Percentiles rank a stretch among this genome's conserved stretches.
phyloP scores from a whole-genome alignment of 2,113 vertebrate genomes.

The Rhabdomys dilectus region DNA sequence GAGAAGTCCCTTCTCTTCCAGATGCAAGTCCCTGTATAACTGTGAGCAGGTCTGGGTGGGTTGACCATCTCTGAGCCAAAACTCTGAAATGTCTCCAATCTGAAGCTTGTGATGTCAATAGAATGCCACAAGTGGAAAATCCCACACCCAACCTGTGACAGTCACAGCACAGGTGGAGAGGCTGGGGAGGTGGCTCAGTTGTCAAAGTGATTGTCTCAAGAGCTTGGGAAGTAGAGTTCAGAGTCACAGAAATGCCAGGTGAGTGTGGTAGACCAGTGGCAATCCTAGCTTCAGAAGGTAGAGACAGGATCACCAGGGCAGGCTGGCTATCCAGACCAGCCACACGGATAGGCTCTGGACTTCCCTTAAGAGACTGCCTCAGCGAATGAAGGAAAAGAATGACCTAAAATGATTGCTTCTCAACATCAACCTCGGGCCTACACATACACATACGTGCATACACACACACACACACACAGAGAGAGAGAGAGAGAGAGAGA shows the following conservation, averaged over 20 bases:
- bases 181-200: not conserved
- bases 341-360: not conserved
- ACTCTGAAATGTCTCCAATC: not conserved
- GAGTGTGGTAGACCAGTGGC: no score
- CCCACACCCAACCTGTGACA: not conserved
- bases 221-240: not conserved
- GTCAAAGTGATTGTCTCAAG: not conserved
- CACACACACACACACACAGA: not conserved
- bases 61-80: not conserved
- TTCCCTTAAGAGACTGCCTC: not conserved
- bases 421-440: not conserved
- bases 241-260: not conserved
- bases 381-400: not conserved
- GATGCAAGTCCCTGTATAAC: not conserved
- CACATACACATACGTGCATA: no score
- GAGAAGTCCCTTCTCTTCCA: no score
- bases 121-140: not conserved
- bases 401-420: not conserved
- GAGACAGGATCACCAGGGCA: not conserved
- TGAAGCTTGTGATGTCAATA: not conserved
- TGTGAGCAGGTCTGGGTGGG: not conserved
- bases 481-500: no score
- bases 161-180: not conserved
- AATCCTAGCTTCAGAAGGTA: not conserved
- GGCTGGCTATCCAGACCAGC: not conserved